Percentiles rank a stretch among this genome's conserved stretches.
phyloP scores from a whole-genome alignment of 2,113 vertebrate genomes.

The Muscicapa adusta region DNA sequence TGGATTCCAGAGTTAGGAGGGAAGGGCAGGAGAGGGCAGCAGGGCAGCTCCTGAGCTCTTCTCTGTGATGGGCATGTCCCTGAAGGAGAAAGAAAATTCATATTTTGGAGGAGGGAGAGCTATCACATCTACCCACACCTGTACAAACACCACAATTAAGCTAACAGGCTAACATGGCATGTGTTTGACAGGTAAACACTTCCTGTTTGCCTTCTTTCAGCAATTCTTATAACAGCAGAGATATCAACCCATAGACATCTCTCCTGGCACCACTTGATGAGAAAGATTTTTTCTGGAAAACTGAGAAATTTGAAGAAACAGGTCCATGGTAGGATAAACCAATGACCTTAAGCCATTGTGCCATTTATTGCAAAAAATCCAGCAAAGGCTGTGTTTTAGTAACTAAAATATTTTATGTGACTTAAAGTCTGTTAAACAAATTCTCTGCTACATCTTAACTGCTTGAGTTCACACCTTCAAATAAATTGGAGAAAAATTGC shows the following conservation, averaged over 20 bases:
- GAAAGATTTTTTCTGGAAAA: neutral
- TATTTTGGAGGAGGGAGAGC: neutral
- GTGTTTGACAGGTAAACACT: neutral
- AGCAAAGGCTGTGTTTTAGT: neutral
- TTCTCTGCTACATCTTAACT: neutral
- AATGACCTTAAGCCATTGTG: neutral
- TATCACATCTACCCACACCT: neutral
- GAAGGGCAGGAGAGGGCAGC: neutral
- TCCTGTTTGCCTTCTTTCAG: neutral
- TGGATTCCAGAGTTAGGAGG: neutral
- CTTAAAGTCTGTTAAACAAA: neutral
- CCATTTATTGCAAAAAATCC: neutral
- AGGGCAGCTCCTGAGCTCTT: neutral
- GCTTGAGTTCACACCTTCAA: neutral
- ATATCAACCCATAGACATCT: neutral
- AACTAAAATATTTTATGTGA: neutral
- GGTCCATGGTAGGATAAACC: neutral
- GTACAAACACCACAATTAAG: neutral
- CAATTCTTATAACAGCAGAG: neutral
- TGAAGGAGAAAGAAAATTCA: neutral
- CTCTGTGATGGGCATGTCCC: neutral
- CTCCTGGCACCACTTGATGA: neutral
- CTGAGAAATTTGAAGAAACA: neutral
- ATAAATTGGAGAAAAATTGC: neutral
- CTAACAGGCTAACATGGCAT: neutral